A percentile compares a stretch with the other conserved stretches of the same genome.
phyloP scores from a whole-genome alignment of 2,888 invertebrate species.

The Xanthostigma xanthostigma region DNA sequence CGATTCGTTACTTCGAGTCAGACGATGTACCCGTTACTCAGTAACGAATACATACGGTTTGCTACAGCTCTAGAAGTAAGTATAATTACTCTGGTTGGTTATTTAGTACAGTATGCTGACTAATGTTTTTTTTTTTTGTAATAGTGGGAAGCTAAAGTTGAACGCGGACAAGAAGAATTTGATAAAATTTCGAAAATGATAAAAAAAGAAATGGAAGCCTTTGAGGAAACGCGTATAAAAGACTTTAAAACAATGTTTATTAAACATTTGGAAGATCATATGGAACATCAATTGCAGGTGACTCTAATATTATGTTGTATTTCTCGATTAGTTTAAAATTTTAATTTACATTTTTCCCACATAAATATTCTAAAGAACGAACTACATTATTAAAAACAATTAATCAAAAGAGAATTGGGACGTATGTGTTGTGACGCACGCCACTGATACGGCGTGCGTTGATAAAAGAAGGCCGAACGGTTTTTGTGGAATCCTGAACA shows the following conservation, averaged over 20 bases:
- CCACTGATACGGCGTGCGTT: no score
- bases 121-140: conserved; percentile 10
- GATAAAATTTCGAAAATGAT: conserved; percentile 89
- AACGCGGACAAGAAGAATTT: conserved; percentile 90
- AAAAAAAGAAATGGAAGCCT: conserved; percentile 83
- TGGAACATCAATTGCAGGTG: conserved; percentile 91
- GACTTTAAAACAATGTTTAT: conserved; percentile 86
- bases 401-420: no score
- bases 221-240: conserved; percentile 72
- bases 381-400: no score
- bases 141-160: conserved; percentile 93
- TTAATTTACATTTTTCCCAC: not conserved
- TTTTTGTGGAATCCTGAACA: no score
- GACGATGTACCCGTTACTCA: no score
- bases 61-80: conserved; percentile 78
- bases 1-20: no score
- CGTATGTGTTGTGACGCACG: no score
- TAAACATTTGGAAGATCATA: conserved; percentile 83
- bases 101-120: no score
- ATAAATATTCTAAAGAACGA: not conserved
- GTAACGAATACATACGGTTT: no score
- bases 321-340: not conserved
- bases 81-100: not conserved
- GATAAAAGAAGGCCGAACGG: no score
- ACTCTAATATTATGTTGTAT: conserved; percentile 6